Conservation (phyloP, 2,113 vertebrate genomes). For the Varanus komodoensis region DNA sequence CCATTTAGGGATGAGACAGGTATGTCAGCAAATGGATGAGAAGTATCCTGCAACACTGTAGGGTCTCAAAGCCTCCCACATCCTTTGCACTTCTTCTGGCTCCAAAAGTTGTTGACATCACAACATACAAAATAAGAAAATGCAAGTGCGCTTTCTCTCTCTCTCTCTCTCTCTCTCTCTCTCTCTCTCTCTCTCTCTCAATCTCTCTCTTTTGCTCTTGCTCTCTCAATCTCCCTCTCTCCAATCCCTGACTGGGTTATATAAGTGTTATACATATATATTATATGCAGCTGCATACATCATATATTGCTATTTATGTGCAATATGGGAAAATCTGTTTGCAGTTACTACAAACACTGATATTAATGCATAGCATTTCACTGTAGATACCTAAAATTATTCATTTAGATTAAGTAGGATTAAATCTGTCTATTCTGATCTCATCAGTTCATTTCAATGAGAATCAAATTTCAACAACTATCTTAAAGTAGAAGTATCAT, state of each 20-base stretch:
- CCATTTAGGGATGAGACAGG: constrained; percentile 31
- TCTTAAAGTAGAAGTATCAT: background rate
- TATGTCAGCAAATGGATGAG: constrained; percentile 42
- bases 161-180: no score
- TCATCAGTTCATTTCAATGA: background rate
- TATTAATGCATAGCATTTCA: background rate
- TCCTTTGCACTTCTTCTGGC: background rate
- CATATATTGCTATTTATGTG: background rate
- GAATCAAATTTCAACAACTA: background rate
- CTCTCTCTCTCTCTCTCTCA: no score
- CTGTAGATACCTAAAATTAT: background rate
- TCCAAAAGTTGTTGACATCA: background rate
- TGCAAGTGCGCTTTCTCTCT: no score
- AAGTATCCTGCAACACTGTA: constrained; percentile 31
- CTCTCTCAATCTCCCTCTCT: background rate
- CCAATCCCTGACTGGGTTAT: background rate
- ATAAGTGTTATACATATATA: background rate
- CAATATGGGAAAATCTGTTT: background rate
- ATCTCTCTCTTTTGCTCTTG: no score
- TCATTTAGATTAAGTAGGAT: background rate
- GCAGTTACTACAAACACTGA: background rate
- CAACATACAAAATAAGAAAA: background rate
- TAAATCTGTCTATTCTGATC: background rate
- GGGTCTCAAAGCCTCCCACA: background rate
- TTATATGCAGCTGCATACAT: background rate